phyloP scores from a whole-genome alignment of 2,888 invertebrate species.

The Shargacucullia verbasci region DNA sequence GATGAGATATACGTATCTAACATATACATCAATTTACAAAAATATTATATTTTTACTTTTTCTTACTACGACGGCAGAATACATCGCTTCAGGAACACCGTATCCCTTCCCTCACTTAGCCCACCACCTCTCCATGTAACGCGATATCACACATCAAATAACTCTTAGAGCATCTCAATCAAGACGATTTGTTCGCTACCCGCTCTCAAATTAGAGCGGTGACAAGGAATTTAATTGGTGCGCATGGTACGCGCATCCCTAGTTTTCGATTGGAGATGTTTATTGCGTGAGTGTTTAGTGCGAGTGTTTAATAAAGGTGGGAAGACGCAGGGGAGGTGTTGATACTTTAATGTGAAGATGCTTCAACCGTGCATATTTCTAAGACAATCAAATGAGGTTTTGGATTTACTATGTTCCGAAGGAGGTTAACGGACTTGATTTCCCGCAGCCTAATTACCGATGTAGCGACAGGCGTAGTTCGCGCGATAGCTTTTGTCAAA shows the following conservation, averaged over 20 bases:
- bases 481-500: too few relatives aligned
- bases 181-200: conserved; percentile 58
- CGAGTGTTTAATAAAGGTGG: conserved; percentile 48
- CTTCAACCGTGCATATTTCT: too few relatives aligned
- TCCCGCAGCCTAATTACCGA: too few relatives aligned
- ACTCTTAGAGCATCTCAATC: conserved; percentile 63
- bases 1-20: too few relatives aligned
- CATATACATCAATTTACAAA: too few relatives aligned
- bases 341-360: neutral
- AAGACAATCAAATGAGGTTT: too few relatives aligned
- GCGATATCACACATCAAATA: conserved; percentile 59
- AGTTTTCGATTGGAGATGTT: conserved; percentile 69
- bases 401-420: too few relatives aligned
- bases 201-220: conserved; percentile 66
- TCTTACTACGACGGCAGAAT: too few relatives aligned
- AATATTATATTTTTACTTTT: too few relatives aligned
- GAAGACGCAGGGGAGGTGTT: conserved; percentile 10
- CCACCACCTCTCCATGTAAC: conserved; percentile 38
- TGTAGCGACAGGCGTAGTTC: too few relatives aligned
- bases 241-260: conserved; percentile 50
- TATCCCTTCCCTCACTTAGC: conserved; percentile 11
- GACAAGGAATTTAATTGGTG: conserved; percentile 55
- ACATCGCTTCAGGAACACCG: too few relatives aligned
- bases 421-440: too few relatives aligned
- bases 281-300: conserved; percentile 53